Evolutionary conservation across 1,140 invertebrate species (phyloP).

Genomic region (Aphelenchoides fujianensis): DNA sequence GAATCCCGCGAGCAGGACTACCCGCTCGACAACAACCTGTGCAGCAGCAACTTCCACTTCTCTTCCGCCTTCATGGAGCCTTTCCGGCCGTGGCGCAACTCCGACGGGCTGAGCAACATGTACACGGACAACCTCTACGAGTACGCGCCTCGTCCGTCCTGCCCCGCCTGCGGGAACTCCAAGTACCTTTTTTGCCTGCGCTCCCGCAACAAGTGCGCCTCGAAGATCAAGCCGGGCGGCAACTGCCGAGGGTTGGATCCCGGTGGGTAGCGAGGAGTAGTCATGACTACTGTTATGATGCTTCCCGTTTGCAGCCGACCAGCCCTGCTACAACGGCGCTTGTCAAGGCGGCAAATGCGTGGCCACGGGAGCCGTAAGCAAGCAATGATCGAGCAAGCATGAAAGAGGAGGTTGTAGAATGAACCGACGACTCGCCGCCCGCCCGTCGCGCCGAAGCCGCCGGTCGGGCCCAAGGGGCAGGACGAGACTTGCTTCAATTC

Average conservation of each 20-base stretch:
- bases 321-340: slow-evolving; percentile 26
- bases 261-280: slow-evolving; percentile 26
- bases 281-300: not conserved
- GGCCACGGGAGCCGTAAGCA: slow-evolving; percentile 5
- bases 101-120: slow-evolving; percentile 48
- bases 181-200: slow-evolving; percentile 50
- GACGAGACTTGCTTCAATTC: slow-evolving; percentile 39
- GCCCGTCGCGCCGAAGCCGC: not conserved
- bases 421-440: not conserved
- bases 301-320: slow-evolving; percentile 11
- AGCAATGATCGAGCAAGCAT: not conserved
- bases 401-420: not conserved
- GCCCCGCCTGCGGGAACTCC: slow-evolving; percentile 80
- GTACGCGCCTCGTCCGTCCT: slow-evolving; percentile 56
- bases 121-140: slow-evolving; percentile 56
- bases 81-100: slow-evolving; percentile 39
- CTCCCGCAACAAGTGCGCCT: slow-evolving; percentile 38
- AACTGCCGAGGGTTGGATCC: slow-evolving; percentile 16
- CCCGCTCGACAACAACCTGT: slow-evolving; percentile 32
- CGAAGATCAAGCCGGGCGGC: slow-evolving; percentile 43
- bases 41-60: slow-evolving; percentile 47
- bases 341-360: slow-evolving; percentile 31
- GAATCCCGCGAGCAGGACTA: not conserved
- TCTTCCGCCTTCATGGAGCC: slow-evolving; percentile 40
- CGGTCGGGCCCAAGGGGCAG: not conserved